Evolutionary conservation across 2,888 invertebrate species (phyloP).

Genomic region (Eulithis prunata): DNA sequence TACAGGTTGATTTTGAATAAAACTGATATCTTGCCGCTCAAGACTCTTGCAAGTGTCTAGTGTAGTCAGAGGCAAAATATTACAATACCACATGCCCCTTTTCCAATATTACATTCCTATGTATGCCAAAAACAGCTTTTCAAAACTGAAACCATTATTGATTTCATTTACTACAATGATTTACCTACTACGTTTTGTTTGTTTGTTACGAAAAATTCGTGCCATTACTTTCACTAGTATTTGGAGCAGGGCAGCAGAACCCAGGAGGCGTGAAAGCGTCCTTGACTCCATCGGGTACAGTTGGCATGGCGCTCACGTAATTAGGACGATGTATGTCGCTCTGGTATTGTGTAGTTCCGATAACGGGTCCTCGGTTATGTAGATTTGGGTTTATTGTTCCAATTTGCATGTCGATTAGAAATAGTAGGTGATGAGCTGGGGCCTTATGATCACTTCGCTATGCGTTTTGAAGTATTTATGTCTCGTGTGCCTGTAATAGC

Average conservation of each 20-base stretch:
- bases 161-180: no score
- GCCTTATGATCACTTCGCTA: no score
- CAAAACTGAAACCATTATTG: no score
- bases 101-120: no score
- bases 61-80: no score
- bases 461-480: no score
- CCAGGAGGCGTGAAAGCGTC: constrained; percentile 37
- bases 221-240: constrained; percentile 42
- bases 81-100: no score
- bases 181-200: background rate
- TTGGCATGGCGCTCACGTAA: constrained; percentile 26
- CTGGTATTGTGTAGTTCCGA: constrained; percentile 30
- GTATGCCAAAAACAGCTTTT: no score
- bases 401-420: constrained; percentile 15
- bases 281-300: constrained; percentile 30
- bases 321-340: constrained; percentile 22
- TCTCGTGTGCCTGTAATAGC: no score
- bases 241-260: constrained; percentile 34
- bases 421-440: background rate
- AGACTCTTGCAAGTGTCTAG: no score
- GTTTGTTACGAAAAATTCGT: constrained; percentile 6
- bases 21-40: no score
- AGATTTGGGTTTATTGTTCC: constrained; percentile 9
- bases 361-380: constrained; percentile 26
- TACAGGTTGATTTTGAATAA: no score